Conservation (phyloP, 2,113 vertebrate species). For the Regulus satrapa region DNA sequence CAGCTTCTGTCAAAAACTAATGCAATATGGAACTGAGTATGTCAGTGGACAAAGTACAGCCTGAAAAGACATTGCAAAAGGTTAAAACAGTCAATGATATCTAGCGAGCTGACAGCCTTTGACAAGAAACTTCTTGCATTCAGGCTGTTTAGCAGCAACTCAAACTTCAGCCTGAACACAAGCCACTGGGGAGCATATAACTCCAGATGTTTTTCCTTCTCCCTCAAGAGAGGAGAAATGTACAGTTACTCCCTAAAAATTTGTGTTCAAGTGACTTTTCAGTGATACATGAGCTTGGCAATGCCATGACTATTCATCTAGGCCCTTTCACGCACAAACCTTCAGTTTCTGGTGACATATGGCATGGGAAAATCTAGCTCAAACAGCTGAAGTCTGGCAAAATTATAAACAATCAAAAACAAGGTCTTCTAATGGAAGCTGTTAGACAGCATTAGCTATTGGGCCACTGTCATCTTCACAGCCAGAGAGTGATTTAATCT, state of each 20-base stretch:
- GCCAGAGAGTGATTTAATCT: conserved; percentile 42
- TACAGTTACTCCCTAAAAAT: not conserved
- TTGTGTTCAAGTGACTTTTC: not conserved
- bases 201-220: not conserved
- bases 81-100: not conserved
- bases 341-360: not conserved
- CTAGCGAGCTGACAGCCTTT: not conserved
- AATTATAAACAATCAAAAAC: not conserved
- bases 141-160: not conserved
- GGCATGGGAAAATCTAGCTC: conserved; percentile 22
- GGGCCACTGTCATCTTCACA: conserved; percentile 23
- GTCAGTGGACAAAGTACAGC: not conserved
- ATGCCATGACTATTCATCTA: not conserved
- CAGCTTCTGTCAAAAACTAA: not conserved
- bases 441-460: conserved; percentile 10
- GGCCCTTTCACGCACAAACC: not conserved
- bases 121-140: not conserved
- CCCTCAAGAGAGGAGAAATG: not conserved
- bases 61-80: not conserved
- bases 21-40: not conserved
- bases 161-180: not conserved
- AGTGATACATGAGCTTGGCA: not conserved
- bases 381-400: not conserved
- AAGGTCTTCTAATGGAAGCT: not conserved
- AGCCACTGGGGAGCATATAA: not conserved